These are phyloP conservation scores for Keiferia lycopersicella DNA, from an alignment of 2,888 invertebrate genomes.

Conservation along the genomic window DNA sequence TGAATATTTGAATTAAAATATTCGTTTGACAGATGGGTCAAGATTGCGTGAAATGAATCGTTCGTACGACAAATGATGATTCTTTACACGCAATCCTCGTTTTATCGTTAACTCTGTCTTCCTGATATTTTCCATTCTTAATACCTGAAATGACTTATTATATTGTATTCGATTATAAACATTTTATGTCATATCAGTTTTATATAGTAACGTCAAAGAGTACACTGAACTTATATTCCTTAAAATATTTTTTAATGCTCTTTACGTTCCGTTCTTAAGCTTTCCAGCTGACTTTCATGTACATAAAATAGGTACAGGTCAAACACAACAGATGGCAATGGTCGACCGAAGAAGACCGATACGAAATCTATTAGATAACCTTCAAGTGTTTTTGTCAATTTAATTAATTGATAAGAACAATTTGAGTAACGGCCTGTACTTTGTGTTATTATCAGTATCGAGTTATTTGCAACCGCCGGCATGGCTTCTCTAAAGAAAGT, in stretches of 20 bases:
- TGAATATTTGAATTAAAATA: no score
- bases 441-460: slow-evolving; percentile 40
- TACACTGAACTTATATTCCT: not conserved
- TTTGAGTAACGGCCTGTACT: slow-evolving; percentile 41
- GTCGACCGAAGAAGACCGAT: not conserved
- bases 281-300: not conserved
- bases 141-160: no score
- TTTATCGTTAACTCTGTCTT: no score
- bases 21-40: no score
- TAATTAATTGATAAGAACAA: slow-evolving; percentile 70
- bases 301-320: not conserved
- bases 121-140: no score
- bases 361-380: slow-evolving; percentile 75
- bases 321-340: slow-evolving; percentile 10
- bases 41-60: no score
- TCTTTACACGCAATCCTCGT: no score
- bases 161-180: no score
- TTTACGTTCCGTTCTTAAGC: no score
- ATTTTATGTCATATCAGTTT: no score
- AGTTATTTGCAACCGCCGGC: slow-evolving; percentile 40
- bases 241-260: not conserved
- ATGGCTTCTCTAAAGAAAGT: slow-evolving; percentile 72
- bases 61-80: no score
- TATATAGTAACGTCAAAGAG: not conserved
- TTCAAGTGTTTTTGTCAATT: slow-evolving; percentile 78